Conservation (phyloP, 2,888 invertebrate species). For the Hirtodrosophila cameraria region DNA sequence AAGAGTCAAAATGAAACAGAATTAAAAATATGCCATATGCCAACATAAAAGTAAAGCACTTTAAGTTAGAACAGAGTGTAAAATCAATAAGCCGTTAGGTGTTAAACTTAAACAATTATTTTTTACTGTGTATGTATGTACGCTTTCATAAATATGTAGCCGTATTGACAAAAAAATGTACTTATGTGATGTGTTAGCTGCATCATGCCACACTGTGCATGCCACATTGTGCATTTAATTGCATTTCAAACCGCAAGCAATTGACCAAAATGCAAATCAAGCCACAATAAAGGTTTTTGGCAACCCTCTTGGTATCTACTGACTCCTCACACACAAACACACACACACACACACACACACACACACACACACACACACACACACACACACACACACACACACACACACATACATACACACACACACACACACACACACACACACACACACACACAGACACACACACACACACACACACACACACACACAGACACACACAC, state of each 20-base stretch:
- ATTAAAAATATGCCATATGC: no score
- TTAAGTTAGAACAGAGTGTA: no score
- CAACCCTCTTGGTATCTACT: constrained; percentile 22
- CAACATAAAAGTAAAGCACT: no score
- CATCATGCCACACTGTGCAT: neutral
- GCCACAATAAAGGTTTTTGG: constrained; percentile 29
- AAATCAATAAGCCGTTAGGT: no score
- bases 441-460: no score
- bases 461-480: constrained; percentile 3
- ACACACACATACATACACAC: constrained; percentile 5
- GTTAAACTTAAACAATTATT: no score
- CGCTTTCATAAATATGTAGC: neutral
- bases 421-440: no score
- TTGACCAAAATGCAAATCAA: constrained; percentile 54
- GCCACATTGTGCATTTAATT: constrained; percentile 35
- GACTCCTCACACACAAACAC: neutral
- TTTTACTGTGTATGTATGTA: neutral
- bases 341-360: neutral
- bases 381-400: neutral
- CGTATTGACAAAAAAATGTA: neutral
- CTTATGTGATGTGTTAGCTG: neutral
- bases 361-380: constrained; percentile 8
- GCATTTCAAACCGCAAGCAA: constrained; percentile 44
- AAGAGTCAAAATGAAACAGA: no score
- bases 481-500: constrained; percentile 1